These are phyloP conservation scores for Cybosia mesomella DNA, from an alignment of 2,888 invertebrate genomes.

Conservation along the genomic window DNA sequence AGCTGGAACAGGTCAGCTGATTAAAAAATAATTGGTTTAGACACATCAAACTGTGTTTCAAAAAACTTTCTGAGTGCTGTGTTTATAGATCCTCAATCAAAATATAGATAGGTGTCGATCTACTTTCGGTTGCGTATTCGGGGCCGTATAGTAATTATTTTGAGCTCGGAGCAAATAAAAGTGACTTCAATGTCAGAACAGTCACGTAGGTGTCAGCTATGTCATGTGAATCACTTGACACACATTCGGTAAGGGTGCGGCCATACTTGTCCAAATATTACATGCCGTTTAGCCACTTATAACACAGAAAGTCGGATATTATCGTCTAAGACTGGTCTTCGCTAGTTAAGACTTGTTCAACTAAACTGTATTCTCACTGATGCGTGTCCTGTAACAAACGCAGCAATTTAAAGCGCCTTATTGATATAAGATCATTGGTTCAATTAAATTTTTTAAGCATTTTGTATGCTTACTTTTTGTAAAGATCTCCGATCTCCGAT, in stretches of 20 bases:
- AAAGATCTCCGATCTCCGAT: too few species aligned
- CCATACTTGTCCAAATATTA: neutral
- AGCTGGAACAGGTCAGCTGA: too few species aligned
- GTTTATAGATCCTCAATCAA: constrained; percentile 32
- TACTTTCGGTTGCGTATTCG: constrained; percentile 51
- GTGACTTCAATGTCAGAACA: constrained; percentile 43
- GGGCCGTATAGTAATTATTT: constrained; percentile 45
- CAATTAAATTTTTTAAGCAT: too few species aligned
- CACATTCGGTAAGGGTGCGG: constrained; percentile 15
- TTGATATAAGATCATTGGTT: too few species aligned
- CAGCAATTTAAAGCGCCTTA: too few species aligned
- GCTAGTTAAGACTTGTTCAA: neutral
- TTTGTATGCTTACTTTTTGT: too few species aligned
- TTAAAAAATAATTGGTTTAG: too few species aligned
- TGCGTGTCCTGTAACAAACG: neutral
- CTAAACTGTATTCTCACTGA: neutral
- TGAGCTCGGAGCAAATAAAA: constrained; percentile 32
- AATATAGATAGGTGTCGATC: constrained; percentile 44
- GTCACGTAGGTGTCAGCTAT: constrained; percentile 25
- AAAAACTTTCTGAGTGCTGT: constrained; percentile 12
- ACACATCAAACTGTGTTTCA: neutral
- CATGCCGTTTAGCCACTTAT: too few species aligned
- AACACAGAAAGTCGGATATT: too few species aligned
- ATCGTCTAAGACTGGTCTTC: neutral
- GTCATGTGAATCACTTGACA: constrained; percentile 27